Evolutionary conservation across 2,113 vertebrate species (phyloP).

Genomic region (Desmodus rotundus): DNA sequence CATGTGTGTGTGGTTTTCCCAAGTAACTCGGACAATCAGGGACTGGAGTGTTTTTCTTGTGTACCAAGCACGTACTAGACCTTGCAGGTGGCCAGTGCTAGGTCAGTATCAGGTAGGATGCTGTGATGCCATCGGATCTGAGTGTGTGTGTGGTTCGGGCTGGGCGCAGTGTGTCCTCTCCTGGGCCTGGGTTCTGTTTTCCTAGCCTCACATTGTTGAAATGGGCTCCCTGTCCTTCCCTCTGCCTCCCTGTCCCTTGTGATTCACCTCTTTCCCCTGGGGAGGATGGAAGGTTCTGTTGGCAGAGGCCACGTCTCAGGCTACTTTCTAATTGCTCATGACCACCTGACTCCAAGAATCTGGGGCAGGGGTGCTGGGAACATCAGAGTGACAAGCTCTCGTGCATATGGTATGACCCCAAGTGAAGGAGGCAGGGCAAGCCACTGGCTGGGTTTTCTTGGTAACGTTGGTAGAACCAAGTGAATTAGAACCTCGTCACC

Average conservation of each 20-base stretch:
- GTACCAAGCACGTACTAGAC: background rate
- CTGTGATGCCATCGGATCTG: rapidly evolving
- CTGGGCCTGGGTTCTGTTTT: background rate
- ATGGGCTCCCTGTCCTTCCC: background rate
- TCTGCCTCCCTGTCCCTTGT: background rate
- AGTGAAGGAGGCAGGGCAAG: background rate
- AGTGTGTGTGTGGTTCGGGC: background rate
- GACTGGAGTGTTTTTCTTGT: background rate
- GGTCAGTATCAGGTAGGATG: rapidly evolving
- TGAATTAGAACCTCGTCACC: no score
- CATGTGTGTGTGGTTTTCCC: background rate
- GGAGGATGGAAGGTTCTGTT: background rate
- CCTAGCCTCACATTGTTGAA: background rate
- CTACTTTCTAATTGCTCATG: background rate
- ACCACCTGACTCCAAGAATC: background rate
- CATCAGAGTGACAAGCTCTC: background rate
- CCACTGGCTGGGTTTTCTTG: background rate
- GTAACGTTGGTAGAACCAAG: no score
- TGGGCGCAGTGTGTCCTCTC: rapidly evolving
- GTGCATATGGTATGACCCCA: rapidly evolving
- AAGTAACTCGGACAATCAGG: background rate
- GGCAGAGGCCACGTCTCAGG: background rate
- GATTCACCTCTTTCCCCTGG: background rate
- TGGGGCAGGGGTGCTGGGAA: background rate
- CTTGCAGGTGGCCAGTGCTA: rapidly evolving